Evolutionary conservation across 2,888 invertebrate species (phyloP).

Genomic region (Conchocele bisecta): DNA sequence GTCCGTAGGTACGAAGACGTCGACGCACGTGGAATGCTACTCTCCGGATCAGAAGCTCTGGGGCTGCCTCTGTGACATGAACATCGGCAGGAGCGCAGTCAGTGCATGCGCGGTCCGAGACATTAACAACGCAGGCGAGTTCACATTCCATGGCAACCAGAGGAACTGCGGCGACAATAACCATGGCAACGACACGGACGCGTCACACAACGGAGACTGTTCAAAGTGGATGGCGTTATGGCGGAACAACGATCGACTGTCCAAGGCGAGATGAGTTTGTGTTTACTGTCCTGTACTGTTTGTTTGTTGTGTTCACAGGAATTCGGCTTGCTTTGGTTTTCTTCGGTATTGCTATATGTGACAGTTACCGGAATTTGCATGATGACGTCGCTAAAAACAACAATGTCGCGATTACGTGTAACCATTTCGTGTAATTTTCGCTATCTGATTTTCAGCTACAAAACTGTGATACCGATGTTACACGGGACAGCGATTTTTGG

Average conservation of each 20-base stretch:
- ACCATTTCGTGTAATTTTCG: no score
- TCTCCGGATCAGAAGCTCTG: slow-evolving; percentile 71
- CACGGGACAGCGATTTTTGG: no score
- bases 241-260: not conserved
- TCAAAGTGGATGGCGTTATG: slow-evolving; percentile 4
- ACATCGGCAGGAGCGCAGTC: slow-evolving; percentile 78
- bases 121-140: slow-evolving; percentile 72
- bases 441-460: no score
- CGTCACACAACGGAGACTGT: not conserved
- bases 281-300: no score
- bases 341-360: no score
- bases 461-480: no score
- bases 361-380: no score
- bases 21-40: slow-evolving; percentile 77
- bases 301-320: no score
- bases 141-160: slow-evolving; percentile 75
- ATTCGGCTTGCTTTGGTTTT: no score
- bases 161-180: slow-evolving; percentile 1
- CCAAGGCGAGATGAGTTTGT: no score
- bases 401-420: no score
- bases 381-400: no score
- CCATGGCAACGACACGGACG: slow-evolving; percentile 1
- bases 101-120: slow-evolving; percentile 76
- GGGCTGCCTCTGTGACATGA: slow-evolving; percentile 69
- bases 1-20: slow-evolving; percentile 75